These are phyloP conservation scores for Tetheella fluctuosa DNA, from an alignment of 2,888 invertebrate genomes.

Conservation along the genomic window DNA sequence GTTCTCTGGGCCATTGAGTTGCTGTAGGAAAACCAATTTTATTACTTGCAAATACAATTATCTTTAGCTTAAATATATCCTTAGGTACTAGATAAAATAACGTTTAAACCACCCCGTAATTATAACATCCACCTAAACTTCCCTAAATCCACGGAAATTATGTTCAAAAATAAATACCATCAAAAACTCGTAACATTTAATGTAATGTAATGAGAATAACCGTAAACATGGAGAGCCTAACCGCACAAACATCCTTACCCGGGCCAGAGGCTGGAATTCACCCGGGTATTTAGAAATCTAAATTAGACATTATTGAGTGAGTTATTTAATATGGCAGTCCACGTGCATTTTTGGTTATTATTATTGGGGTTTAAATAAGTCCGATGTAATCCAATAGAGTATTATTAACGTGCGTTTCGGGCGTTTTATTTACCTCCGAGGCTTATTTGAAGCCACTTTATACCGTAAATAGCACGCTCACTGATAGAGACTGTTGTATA, in stretches of 20 bases:
- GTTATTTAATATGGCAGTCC: conserved; percentile 76
- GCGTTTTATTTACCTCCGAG: conserved; percentile 75
- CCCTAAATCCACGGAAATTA: conserved; percentile 41
- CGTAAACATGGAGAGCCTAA: conserved; percentile 63
- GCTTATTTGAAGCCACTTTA: conserved; percentile 70
- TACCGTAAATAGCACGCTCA: conserved; percentile 72
- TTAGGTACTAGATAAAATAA: neutral
- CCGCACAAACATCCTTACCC: conserved; percentile 44
- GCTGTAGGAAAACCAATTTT: conserved; percentile 47
- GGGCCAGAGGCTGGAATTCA: conserved; percentile 50
- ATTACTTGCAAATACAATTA: neutral
- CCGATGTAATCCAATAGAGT: conserved; percentile 79
- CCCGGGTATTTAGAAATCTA: conserved; percentile 48
- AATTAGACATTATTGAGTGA: conserved; percentile 80
- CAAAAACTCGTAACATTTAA: conserved; percentile 63
- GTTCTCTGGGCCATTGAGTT: conserved; percentile 82
- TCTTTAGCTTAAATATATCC: no score
- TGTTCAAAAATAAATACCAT: conserved; percentile 51
- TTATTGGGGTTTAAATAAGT: conserved; percentile 76
- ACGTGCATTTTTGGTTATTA: conserved; percentile 83
- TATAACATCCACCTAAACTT: conserved; percentile 24
- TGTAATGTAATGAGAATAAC: conserved; percentile 77
- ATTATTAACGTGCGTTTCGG: conserved; percentile 77
- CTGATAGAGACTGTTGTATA: conserved; percentile 61
- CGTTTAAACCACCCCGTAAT: neutral